Evolutionary conservation across 1,140 invertebrate species (phyloP), one percentile per base, ranked within the genome.

Genomic region (Ceratosolen solmsi): DNA sequence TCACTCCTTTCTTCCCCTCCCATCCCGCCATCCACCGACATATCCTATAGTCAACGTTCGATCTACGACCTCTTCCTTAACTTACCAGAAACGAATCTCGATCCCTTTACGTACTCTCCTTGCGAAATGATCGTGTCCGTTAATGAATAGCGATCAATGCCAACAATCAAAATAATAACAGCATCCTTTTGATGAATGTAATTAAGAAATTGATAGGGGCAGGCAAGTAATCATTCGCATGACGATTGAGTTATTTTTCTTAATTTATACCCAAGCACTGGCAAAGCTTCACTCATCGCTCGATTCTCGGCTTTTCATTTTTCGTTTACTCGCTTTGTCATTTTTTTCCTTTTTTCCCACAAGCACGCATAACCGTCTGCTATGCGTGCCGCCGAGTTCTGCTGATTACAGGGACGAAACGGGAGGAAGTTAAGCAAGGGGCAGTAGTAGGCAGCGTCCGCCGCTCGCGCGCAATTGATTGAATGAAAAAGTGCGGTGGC

Each of bases 231-330:
- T 36, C 0, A 13, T n/a, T 20, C 4, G 33, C 20, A 38, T n/a
- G 27, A 1, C 33, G 27, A 73, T 73, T 73, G 71, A 73, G 71
- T 56, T 73, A 73, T 73, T 73, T 73, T 73, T 73, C 49, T 54
- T 56, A 73, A 54, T 73, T 33, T 73, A 46, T n/a, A 5, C 27
- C 46, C 25, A 33, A 54, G 46, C 20, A 49, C 71, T 49, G 7
- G 17, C 27, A 49, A n/a, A 13, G 22, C 0, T 11, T 11, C 13
- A 4, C 22, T 60, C 54, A 56, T 56, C 22, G 25, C n/a, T 30
- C 25, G 0, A 11, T 1, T 72, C 38, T 27, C 20, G 38, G 4
- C n/a, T 49, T 46, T 73, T 54, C 41, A 56, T 70, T 70, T 71
- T 41, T 72, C n/a, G n/a, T 36, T 38, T n/a, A 2, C 56, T 25